A percentile compares a stretch with the other conserved stretches of the same genome.
phyloP scores from a whole-genome alignment of 2,113 vertebrate species.

The Acinonyx jubatus region DNA sequence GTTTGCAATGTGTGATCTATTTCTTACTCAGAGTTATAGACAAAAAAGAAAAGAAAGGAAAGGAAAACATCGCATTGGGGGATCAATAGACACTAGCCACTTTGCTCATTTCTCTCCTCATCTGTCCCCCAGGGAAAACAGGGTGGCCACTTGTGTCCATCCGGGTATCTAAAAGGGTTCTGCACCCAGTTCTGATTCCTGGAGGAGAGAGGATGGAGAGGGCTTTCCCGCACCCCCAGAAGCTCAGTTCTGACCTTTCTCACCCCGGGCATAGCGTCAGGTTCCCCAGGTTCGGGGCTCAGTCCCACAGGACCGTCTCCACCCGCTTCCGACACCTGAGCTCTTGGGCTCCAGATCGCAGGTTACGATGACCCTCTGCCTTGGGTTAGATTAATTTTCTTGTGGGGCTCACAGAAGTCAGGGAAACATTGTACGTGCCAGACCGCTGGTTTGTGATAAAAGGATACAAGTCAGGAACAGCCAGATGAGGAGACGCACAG shows the following conservation, averaged over 20 bases:
- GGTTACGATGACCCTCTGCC: accelerated
- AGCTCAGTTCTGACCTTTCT: not conserved
- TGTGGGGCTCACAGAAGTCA: not conserved
- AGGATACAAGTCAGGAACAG: not conserved
- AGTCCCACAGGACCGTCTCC: not conserved
- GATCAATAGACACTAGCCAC: not conserved
- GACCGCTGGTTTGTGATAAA: not conserved
- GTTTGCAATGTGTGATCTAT: not conserved
- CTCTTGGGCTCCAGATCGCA: not conserved
- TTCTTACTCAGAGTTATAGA: not conserved
- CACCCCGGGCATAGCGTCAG: too few species aligned
- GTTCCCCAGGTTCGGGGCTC: too few species aligned
- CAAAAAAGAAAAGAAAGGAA: not conserved
- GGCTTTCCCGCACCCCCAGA: accelerated
- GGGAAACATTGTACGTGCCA: too few species aligned
- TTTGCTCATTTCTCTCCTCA: not conserved
- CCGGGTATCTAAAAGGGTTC: not conserved
- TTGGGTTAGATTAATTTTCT: not conserved
- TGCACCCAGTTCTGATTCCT: not conserved
- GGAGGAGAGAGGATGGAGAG: accelerated
- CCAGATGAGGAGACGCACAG: accelerated
- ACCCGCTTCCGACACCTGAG: too few species aligned
- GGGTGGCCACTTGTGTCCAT: too few species aligned
- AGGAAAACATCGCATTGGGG: not conserved
- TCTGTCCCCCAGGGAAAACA: not conserved